phyloP scores from a whole-genome alignment of 1,140 invertebrate genomes.

The Sweltsa coloradensis region DNA sequence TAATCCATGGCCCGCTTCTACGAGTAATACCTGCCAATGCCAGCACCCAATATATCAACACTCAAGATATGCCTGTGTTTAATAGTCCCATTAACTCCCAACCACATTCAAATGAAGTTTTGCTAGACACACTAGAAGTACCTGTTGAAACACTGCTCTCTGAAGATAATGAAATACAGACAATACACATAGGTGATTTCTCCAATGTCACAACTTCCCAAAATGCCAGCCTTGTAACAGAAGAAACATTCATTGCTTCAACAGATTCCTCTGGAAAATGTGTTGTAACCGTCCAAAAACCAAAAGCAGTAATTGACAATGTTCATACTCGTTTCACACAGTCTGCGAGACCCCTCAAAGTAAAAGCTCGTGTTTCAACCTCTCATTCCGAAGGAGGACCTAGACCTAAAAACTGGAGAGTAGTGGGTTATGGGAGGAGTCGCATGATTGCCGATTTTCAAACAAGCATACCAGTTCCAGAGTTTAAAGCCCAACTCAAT shows the following conservation, averaged over 20 bases:
- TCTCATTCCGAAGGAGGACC: neutral
- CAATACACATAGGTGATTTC: constrained; percentile 3
- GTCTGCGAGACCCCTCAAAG: neutral
- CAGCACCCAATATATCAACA: no score
- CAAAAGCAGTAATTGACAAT: neutral
- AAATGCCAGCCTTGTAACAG: neutral
- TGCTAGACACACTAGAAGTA: no score
- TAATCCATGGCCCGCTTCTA: no score
- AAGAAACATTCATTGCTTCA: constrained; percentile 4
- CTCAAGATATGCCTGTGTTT: no score
- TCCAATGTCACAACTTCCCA: neutral
- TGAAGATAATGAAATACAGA: neutral
- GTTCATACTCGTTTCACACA: neutral
- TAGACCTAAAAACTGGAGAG: no score
- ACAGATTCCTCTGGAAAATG: constrained; percentile 1
- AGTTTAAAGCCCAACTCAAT: constrained; percentile 20
- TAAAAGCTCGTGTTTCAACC: neutral
- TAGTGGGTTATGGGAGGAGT: constrained; percentile 3
- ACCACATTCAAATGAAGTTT: no score
- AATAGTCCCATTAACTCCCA: no score
- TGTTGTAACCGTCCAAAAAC: constrained; percentile 4
- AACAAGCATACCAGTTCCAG: constrained; percentile 16
- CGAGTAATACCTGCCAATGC: no score
- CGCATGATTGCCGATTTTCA: constrained; percentile 7
- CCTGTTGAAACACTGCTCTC: neutral